Base-by-base conservation (phyloP, 2,888 invertebrate species). In the Vandiemenella viatica region DNA sequence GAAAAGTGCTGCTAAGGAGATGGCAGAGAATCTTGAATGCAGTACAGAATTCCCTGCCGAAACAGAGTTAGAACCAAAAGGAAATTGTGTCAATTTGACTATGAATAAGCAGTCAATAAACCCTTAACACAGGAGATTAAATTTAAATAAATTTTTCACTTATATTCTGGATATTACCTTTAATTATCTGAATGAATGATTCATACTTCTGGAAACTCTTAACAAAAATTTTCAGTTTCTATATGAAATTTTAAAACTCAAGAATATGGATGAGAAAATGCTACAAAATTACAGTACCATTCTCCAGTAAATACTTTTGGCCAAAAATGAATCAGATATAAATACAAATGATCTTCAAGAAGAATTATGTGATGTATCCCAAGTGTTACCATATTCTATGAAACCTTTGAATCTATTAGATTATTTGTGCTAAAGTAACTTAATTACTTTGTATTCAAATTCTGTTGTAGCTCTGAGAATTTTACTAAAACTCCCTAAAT, bases 381-480 rank as follows among this genome's bases (percentile, higher is more conserved):
- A n/a, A 38, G n/a, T 38, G 40, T 17, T 38, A 38, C n/a, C 40
- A 38, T n/a, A 38, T 38, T 38, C 40, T 38, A 38, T n/a, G 40
- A 38, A 38, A 8, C n/a, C 40, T 7, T 38, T 38, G 40, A n/a
- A 38, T 38, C 6, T 38, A 8, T 8, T 38, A 8, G n/a, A 38
- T 38, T 38, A 38, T 38, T 38, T 38, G 40, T 42, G 7, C 26
- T 8, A 6, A 23, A 23, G 10, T 23, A 23, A 23, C 26, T 23
- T 23, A 23, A 23, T 23, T 42, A 42, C 17, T 38, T 38, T 42
- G 42, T 42, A 18, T 42, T 19, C 19, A 19, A 42, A 42, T 42
- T 17, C 17, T 18, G 17, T 18, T 13, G 10, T 18, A n/a, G 26
- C 26, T 23, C 26, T 23, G 26, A 23, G 7, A 23, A 23, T 23